Evolutionary conservation across 2,797 vertebrate genomes (phyloP).

Genomic region (Austrolebias charrua): DNA sequence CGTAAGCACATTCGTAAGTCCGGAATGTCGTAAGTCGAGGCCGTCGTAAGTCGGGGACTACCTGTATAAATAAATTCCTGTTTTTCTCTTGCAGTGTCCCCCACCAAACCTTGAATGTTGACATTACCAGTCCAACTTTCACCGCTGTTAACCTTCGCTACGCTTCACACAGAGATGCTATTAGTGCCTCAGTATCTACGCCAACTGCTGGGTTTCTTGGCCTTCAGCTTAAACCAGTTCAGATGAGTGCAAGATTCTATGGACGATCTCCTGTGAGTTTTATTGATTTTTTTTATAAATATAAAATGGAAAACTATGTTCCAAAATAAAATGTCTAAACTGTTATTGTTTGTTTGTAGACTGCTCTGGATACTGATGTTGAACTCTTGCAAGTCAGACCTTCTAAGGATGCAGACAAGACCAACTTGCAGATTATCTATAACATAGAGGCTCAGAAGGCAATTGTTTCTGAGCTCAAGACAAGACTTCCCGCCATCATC

Average conservation of each 20-base stretch:
- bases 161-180: slow-evolving; percentile 46
- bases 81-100: slow-evolving; percentile 50
- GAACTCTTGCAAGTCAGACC: slow-evolving; percentile 80
- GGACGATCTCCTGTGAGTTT: slow-evolving; percentile 82
- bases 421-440: slow-evolving; percentile 80
- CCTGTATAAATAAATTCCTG: too few relatives aligned
- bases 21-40: too few relatives aligned
- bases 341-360: slow-evolving; percentile 68
- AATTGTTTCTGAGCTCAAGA: slow-evolving; percentile 77
- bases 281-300: too few relatives aligned
- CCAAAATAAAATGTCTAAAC: background rate
- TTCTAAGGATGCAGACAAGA: slow-evolving; percentile 60
- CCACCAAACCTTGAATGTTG: slow-evolving; percentile 68
- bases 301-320: background rate
- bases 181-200: slow-evolving; percentile 69
- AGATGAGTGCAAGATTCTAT: slow-evolving; percentile 77
- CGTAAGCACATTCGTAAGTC: too few relatives aligned
- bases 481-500: slow-evolving; percentile 75
- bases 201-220: slow-evolving; percentile 78
- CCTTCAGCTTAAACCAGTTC: slow-evolving; percentile 66
- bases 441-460: slow-evolving; percentile 75
- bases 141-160: slow-evolving; percentile 70
- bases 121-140: slow-evolving; percentile 74
- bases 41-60: too few relatives aligned
- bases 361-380: slow-evolving; percentile 78